Percentiles rank a stretch among this genome's conserved stretches.
Conservation (phyloP, 2,888 invertebrate genomes). For the Dryadula phaetusa region DNA sequence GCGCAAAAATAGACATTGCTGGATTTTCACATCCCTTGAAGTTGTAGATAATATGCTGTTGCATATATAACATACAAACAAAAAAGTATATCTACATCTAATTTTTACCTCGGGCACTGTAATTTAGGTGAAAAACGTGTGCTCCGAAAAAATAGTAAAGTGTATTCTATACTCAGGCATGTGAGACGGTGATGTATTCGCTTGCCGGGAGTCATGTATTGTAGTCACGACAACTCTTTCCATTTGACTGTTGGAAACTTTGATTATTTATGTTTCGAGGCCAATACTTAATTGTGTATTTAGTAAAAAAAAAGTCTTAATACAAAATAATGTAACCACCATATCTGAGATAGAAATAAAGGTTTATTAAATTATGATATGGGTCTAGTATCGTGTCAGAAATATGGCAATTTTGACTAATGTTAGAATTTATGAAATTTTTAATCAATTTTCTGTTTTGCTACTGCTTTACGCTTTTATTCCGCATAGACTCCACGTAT, state of each 20-base stretch:
- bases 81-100: conserved; percentile 5
- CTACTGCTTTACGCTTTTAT: too few species aligned
- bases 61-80: neutral
- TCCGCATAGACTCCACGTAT: too few species aligned
- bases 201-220: conserved; percentile 31
- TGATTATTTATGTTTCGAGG: conserved; percentile 53
- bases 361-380: too few species aligned
- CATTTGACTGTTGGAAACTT: conserved; percentile 67
- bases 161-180: conserved; percentile 34
- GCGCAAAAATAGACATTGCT: neutral
- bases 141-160: conserved; percentile 20
- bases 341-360: too few species aligned
- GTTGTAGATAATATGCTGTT: neutral
- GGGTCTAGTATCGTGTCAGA: too few species aligned
- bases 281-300: conserved; percentile 46
- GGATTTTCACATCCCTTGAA: neutral
- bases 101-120: conserved; percentile 17
- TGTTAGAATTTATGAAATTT: too few species aligned
- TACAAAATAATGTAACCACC: neutral
- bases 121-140: conserved; percentile 23
- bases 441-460: too few species aligned
- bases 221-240: conserved; percentile 61
- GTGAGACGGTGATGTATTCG: conserved; percentile 39
- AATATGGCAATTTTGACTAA: too few species aligned
- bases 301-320: neutral